A percentile compares a stretch with the other conserved stretches of the same genome.
These are phyloP conservation scores for Cathartes aura DNA, from an alignment of 2,113 vertebrate genomes.

Conservation along the genomic window DNA sequence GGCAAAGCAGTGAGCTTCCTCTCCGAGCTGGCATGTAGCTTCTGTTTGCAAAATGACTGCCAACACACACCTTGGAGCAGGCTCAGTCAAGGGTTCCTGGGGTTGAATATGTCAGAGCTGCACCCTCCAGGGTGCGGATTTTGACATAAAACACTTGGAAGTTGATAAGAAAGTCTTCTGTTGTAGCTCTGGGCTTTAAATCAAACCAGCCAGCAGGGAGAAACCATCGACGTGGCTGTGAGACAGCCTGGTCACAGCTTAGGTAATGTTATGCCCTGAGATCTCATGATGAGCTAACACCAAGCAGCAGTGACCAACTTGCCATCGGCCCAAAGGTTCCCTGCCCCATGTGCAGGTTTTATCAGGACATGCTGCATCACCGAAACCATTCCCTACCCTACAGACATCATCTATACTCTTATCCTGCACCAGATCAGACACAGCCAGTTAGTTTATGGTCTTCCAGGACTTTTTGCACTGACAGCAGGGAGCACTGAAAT, in stretches of 20 bases:
- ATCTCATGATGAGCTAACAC: background rate
- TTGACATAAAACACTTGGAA: background rate
- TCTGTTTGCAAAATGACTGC: background rate
- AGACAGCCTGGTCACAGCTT: background rate
- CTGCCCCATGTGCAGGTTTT: background rate
- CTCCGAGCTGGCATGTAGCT: background rate
- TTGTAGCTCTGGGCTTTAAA: background rate
- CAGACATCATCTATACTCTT: background rate
- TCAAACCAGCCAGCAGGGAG: background rate
- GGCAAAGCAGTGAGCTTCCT: background rate
- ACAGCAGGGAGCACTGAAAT: background rate
- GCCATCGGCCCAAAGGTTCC: too few species aligned
- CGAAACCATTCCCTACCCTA: background rate
- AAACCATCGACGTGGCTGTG: fast-evolving
- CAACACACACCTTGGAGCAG: background rate
- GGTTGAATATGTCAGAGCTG: background rate
- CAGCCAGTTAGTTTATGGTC: background rate
- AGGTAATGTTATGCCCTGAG: background rate
- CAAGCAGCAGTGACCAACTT: background rate
- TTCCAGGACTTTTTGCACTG: background rate
- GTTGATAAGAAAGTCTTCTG: background rate
- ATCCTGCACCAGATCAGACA: background rate
- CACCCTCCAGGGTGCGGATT: background rate
- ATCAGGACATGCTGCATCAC: background rate
- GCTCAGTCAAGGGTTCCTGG: background rate